Evolutionary conservation across 2,888 invertebrate genomes (phyloP), one percentile per base, ranked within the genome.

Genomic region (Entomobrya proxima): DNA sequence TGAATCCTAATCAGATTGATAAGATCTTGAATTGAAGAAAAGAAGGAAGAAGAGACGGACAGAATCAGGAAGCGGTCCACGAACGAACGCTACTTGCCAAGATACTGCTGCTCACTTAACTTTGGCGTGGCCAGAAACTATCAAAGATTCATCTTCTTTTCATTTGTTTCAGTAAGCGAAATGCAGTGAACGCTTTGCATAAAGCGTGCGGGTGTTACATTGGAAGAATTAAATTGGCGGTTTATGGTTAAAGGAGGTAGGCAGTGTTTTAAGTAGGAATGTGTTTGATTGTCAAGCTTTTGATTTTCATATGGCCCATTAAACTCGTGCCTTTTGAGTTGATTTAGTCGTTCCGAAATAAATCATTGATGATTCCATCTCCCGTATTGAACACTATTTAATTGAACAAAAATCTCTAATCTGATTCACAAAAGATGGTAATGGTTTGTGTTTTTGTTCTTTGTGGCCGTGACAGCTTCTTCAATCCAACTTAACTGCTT

Each of bases 41-140:
- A 35, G 52, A n/a, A 79, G 52, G 67, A 35, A 52, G 47, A 44
- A 52, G n/a, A 37, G 18, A 37, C 21, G 37, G 35, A 58, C 18
- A 81, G 61, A 81, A 81, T 81, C 35, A 81, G 81, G 74, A 81
- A 81, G 74, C 81, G 37, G 35, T 35, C 37, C 21, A 13, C 5
- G 1, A 32, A n/a, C 30, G 30, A n/a, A 7, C 61, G 61, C 55
- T 58, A 47, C 47, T 9, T 9, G 13, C n/a, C n/a, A 30, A 32
- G 50, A 52, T 21, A 32, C 30, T 15, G 32, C 30, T 32, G 32
- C 64, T 64, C 35, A 37, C 21, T 37, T 37, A 35, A 58, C n/a
- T 58, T 52, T 77, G 77, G 77, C 77, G 77, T 77, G 77, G 77
- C 30, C 61, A 37, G 58, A 64, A 27, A 55, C 27, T 1, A 5